Percentiles rank a stretch among this genome's conserved stretches.
phyloP scores from a whole-genome alignment of 2,888 invertebrate species.

The Campoplex capitator region DNA sequence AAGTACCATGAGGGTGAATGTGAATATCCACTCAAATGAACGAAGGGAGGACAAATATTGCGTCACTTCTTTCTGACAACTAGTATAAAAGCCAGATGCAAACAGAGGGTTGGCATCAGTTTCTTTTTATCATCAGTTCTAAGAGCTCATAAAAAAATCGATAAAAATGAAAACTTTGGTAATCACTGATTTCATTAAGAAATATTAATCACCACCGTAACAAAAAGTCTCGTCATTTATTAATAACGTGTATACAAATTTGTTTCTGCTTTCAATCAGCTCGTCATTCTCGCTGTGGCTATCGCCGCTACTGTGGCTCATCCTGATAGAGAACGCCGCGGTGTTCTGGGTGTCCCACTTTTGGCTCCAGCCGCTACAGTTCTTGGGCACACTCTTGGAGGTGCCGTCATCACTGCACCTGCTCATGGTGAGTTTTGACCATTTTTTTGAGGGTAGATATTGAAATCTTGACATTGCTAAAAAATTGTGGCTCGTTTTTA shows the following conservation, averaged over 20 bases:
- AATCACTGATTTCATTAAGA: conserved; percentile 48
- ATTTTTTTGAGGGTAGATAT: background rate
- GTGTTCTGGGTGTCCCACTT: conserved; percentile 66
- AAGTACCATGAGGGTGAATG: conserved; percentile 31
- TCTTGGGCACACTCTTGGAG: conserved; percentile 48
- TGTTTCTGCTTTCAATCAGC: conserved; percentile 40
- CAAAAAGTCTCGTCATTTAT: background rate
- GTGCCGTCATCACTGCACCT: conserved; percentile 59
- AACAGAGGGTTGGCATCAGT: conserved; percentile 71
- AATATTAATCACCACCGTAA: background rate
- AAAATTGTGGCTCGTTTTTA: background rate
- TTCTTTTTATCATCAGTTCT: conserved; percentile 45
- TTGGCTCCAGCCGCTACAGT: conserved; percentile 56
- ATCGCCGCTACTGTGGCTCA: conserved; percentile 58
- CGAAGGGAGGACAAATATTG: conserved; percentile 56
- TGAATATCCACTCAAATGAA: conserved; percentile 1
- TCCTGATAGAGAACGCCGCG: conserved; percentile 73
- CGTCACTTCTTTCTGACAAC: conserved; percentile 20
- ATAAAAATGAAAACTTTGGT: conserved; percentile 75
- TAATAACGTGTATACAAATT: background rate
- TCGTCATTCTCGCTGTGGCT: conserved; percentile 61
- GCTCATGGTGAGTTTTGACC: conserved; percentile 56
- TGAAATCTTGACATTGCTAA: background rate
- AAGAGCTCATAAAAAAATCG: conserved; percentile 60
- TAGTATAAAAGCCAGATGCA: conserved; percentile 73